Percentiles rank a stretch among this genome's conserved stretches.
These are phyloP conservation scores for Mus pahari DNA, from an alignment of 2,113 vertebrate species.

Conservation along the genomic window DNA sequence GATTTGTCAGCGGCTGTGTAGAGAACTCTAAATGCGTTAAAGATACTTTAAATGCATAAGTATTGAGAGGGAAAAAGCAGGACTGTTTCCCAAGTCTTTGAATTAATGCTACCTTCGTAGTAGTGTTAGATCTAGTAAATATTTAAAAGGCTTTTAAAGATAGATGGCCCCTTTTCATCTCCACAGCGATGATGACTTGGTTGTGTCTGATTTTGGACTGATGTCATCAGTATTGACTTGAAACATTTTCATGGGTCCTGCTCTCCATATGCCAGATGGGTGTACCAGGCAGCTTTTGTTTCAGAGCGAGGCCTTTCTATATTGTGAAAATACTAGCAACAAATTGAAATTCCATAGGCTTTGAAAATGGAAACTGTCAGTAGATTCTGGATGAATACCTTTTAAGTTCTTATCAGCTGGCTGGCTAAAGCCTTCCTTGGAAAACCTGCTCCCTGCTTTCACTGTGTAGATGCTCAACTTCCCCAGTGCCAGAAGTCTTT, in stretches of 20 bases:
- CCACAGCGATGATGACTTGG: constrained; percentile 34
- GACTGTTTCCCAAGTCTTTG: constrained; percentile 46
- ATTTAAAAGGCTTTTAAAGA: constrained; percentile 70
- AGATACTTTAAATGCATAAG: constrained; percentile 62
- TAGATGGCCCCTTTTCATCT: constrained; percentile 50
- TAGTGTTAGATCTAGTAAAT: constrained; percentile 64
- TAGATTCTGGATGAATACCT: neutral
- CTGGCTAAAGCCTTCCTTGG: constrained; percentile 46
- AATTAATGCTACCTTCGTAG: constrained; percentile 64
- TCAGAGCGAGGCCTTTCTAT: constrained; percentile 21
- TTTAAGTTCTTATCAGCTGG: constrained; percentile 21
- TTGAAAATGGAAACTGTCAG: constrained; percentile 45
- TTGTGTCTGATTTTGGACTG: constrained; percentile 64
- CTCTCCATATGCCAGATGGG: constrained; percentile 24
- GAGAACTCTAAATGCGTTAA: constrained; percentile 56
- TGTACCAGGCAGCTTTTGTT: constrained; percentile 17
- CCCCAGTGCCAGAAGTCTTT: neutral
- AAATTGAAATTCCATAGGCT: constrained; percentile 51
- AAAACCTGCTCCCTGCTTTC: constrained; percentile 10
- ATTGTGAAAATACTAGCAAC: constrained; percentile 55
- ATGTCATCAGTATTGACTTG: constrained; percentile 64
- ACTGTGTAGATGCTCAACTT: neutral
- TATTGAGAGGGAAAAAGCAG: constrained; percentile 4
- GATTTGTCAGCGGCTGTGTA: constrained; percentile 64
- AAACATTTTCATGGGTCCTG: constrained; percentile 11